Evolutionary conservation across 2,888 invertebrate species (phyloP).

Genomic region (Microchrysa polita): DNA sequence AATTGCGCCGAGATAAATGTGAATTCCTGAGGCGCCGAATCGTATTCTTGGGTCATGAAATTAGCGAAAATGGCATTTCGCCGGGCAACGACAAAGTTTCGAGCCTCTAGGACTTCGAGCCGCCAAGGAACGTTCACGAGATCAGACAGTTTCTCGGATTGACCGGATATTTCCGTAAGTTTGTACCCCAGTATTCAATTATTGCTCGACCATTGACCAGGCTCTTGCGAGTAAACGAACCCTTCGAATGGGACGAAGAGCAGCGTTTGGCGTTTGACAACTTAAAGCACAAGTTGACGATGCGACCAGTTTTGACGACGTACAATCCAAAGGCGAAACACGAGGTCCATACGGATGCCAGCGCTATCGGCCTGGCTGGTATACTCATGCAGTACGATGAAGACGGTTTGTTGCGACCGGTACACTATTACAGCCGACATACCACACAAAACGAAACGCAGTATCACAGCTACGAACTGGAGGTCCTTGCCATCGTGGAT

Average conservation of each 20-base stretch:
- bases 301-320: constrained; percentile 44
- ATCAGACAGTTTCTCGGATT: constrained; percentile 19
- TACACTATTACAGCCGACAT: constrained; percentile 50
- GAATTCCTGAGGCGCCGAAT: constrained; percentile 48
- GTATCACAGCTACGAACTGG: constrained; percentile 47
- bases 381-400: constrained; percentile 48
- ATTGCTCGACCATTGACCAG: constrained; percentile 42
- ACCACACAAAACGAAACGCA: constrained; percentile 46
- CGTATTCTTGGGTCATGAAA: constrained; percentile 47
- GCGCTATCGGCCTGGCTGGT: constrained; percentile 49
- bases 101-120: not conserved
- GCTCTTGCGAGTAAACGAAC: not conserved
- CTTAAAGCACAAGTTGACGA: not conserved
- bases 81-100: constrained; percentile 45
- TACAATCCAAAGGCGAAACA: constrained; percentile 45
- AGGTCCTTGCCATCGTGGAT: constrained; percentile 50
- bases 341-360: constrained; percentile 51
- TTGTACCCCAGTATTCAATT: not conserved
- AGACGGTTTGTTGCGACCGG: constrained; percentile 46
- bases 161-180: constrained; percentile 22
- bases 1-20: constrained; percentile 42
- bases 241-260: not conserved
- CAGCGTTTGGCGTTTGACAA: not conserved
- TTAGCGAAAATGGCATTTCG: constrained; percentile 47
- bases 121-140: not conserved